Evolutionary conservation across 2,888 invertebrate genomes (phyloP).

Genomic region (Bimastos eiseni): DNA sequence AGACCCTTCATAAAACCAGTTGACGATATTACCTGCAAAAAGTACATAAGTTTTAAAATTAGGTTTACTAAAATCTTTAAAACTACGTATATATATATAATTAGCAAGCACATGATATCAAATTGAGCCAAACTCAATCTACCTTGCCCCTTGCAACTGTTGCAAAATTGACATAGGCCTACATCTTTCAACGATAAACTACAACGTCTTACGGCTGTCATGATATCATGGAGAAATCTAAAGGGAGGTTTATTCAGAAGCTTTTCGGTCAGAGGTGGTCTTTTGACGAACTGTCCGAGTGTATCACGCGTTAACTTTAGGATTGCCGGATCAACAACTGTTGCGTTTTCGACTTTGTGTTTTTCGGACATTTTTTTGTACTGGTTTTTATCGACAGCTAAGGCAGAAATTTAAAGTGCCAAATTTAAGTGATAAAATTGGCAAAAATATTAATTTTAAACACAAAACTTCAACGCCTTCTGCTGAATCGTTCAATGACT

Average conservation of each 20-base stretch:
- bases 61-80: background rate
- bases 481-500: background rate
- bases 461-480: background rate
- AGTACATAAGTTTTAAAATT: background rate
- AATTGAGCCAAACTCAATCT: too few species aligned
- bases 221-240: constrained; percentile 90
- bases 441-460: background rate
- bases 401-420: background rate
- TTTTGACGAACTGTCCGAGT: constrained; percentile 85
- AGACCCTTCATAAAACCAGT: constrained; percentile 87
- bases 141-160: too few species aligned
- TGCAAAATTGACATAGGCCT: too few species aligned
- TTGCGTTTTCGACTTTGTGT: constrained; percentile 5
- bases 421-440: background rate
- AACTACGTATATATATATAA: background rate
- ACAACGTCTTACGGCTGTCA: constrained; percentile 73
- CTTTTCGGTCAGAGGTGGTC: constrained; percentile 89
- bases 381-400: background rate
- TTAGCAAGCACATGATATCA: too few species aligned
- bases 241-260: constrained; percentile 92
- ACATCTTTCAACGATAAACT: background rate
- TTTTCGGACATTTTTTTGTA: background rate
- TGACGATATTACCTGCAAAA: constrained; percentile 75
- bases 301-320: constrained; percentile 82
- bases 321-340: constrained; percentile 55